Evolutionary conservation across 2,113 vertebrate genomes (phyloP), one percentile per base, ranked within the genome.

Genomic region (Noctilio leporinus): DNA sequence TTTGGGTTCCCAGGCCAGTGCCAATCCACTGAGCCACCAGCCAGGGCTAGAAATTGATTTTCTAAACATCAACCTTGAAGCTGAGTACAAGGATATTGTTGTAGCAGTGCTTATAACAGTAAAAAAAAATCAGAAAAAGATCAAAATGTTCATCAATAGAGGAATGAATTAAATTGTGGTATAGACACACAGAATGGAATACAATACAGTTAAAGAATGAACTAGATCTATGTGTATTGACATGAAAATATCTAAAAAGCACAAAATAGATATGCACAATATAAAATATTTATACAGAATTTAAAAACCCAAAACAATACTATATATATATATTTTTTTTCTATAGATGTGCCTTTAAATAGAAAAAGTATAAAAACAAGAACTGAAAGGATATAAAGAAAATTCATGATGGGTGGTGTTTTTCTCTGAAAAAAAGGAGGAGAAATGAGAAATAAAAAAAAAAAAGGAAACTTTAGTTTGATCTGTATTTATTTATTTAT

Each of bases 271-370:
- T 47, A 83, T 19, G 11, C 30, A 75, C 22, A 78, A 24, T 76
- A 20, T 55, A 51, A 85, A 93, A 88, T 19, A 87, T 76, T 47
- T 88, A 65, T 70, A 87, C 2, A 59, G 40, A 76, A 51, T 5
- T 64, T 69, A 93, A 62, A 93, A 96, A 64, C 30, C 49, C 67
- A 91, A 89, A 73, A 20, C 78, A 96, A 89, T 26, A 40, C 7
- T 72, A 1, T 64, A 53, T 93, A 69, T 88, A 10, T 76, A 1
- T 55, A 57, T 93, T 69, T 88, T 62, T 30, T 84, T 89, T 93
- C 53, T 55, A 28, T 12, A 67, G 30, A 28, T 51, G 43, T 4
- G 40, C 45, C 82, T 95, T 93, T 59, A 86, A 81, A 62, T 73
- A 55, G 40, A 84, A 83, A 94, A 76, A 38, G 1, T 43, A 28